Percentiles rank a stretch among this genome's conserved stretches.
phyloP scores from a whole-genome alignment of 2,888 invertebrate genomes.

The Cheilosia urbana region DNA sequence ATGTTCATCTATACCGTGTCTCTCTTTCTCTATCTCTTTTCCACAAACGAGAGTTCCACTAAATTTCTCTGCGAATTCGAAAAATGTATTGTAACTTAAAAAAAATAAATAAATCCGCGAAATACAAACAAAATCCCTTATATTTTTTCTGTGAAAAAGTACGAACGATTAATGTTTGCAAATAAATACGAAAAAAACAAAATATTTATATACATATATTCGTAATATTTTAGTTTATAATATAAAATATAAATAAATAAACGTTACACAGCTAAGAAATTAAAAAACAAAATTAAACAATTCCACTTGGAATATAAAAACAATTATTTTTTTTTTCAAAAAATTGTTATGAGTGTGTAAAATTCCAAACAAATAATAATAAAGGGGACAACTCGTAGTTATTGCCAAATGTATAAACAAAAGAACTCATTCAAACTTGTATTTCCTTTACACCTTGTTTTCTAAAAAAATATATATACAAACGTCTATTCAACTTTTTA shows the following conservation, averaged over 20 bases:
- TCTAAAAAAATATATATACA: slow-evolving; percentile 5
- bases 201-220: slow-evolving; percentile 44
- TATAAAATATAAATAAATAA: slow-evolving; percentile 49
- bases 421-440: slow-evolving; percentile 29
- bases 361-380: slow-evolving; percentile 16
- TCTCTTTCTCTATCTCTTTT: slow-evolving; percentile 23
- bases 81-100: neutral
- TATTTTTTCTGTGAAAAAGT: slow-evolving; percentile 76
- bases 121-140: slow-evolving; percentile 26
- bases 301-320: slow-evolving; percentile 72
- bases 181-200: slow-evolving; percentile 35
- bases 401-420: slow-evolving; percentile 71
- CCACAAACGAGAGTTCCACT: neutral
- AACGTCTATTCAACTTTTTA: slow-evolving; percentile 8
- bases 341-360: slow-evolving; percentile 51
- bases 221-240: slow-evolving; percentile 58
- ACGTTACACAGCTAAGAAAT: slow-evolving; percentile 54
- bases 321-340: slow-evolving; percentile 13
- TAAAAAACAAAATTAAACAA: slow-evolving; percentile 58
- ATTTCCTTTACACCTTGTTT: slow-evolving; percentile 29
- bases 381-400: slow-evolving; percentile 43
- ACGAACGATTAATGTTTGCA: slow-evolving; percentile 58
- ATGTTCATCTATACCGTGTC: slow-evolving; percentile 33
- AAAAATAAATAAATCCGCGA: slow-evolving; percentile 36
- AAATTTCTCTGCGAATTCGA: too few species aligned